These are phyloP conservation scores for Pomacea canaliculata DNA, from an alignment of 2,888 invertebrate genomes.

Conservation along the genomic window DNA sequence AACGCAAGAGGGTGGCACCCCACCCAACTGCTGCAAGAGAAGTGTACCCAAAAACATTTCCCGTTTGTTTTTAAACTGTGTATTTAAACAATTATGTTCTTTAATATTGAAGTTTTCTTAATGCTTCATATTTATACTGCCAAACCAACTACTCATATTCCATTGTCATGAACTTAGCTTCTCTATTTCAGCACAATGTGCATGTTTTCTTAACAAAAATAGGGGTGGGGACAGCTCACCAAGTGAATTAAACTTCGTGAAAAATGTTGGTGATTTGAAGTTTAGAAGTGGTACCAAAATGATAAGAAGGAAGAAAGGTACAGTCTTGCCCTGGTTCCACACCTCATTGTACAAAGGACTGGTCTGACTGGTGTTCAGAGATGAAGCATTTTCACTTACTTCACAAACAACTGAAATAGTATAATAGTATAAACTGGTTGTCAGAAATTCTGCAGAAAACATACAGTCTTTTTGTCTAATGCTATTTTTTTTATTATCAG, in stretches of 20 bases:
- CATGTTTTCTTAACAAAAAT: too few species aligned
- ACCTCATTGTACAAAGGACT: constrained; percentile 48
- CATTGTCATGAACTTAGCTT: too few species aligned
- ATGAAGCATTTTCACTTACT: constrained; percentile 5
- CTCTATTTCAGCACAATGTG: too few species aligned
- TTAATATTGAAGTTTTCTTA: too few species aligned
- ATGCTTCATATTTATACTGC: too few species aligned
- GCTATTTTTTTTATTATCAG: too few species aligned
- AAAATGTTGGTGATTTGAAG: constrained; percentile 89
- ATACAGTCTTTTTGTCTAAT: not conserved
- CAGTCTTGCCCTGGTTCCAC: constrained; percentile 84
- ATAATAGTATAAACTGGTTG: not conserved
- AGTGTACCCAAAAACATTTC: too few species aligned
- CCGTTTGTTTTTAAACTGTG: too few species aligned
- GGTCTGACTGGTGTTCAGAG: not conserved
- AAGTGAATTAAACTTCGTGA: constrained; percentile 91
- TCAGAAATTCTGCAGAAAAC: not conserved
- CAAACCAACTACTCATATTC: too few species aligned
- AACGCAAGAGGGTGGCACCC: too few species aligned
- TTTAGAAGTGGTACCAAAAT: constrained; percentile 86
- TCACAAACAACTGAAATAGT: constrained; percentile 12
- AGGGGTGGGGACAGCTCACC: constrained; percentile 74
- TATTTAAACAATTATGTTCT: too few species aligned
- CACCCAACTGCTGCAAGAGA: too few species aligned
- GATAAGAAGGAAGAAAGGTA: constrained; percentile 83